These are phyloP conservation scores for Blennius ocellaris DNA, from an alignment of 2,113 vertebrate species.

Conservation along the genomic window DNA sequence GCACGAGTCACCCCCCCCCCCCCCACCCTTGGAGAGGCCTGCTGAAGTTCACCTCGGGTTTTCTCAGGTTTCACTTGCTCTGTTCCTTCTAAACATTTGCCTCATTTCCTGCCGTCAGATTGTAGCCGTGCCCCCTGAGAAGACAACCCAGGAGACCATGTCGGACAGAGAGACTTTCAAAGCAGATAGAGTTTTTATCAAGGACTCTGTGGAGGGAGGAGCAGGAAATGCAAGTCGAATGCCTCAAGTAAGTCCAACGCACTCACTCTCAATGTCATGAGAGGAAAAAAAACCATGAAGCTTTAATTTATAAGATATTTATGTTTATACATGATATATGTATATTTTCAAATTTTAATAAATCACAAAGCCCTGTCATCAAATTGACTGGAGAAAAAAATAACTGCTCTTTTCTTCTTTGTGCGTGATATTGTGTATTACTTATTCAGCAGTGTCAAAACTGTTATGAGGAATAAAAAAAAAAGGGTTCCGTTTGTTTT, in stretches of 20 bases:
- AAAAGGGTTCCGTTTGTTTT: too few species aligned
- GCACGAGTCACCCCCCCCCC: constrained; percentile 50
- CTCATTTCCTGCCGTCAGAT: constrained; percentile 67
- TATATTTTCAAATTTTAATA: too few species aligned
- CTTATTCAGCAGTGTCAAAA: too few species aligned
- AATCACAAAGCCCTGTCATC: too few species aligned
- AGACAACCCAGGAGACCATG: constrained; percentile 75
- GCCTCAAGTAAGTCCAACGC: constrained; percentile 63
- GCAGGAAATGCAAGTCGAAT: constrained; percentile 55
- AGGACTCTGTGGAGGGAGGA: constrained; percentile 83
- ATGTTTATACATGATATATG: too few species aligned
- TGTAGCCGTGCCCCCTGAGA: constrained; percentile 44
- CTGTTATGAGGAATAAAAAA: too few species aligned
- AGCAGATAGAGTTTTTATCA: constrained; percentile 89
- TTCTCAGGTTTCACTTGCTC: constrained; percentile 68
- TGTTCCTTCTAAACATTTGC: constrained; percentile 52
- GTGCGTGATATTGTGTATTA: too few species aligned
- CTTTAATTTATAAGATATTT: too few species aligned
- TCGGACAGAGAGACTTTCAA: constrained; percentile 86
- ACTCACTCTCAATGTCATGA: neutral
- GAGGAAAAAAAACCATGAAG: neutral
- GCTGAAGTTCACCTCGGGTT: constrained; percentile 52
- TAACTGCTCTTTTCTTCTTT: neutral
- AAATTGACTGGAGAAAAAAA: too few species aligned
- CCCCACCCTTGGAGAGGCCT: constrained; percentile 45